Base-by-base conservation (phyloP, 1,140 invertebrate genomes). In the Rhopalosiphum padi region DNA sequence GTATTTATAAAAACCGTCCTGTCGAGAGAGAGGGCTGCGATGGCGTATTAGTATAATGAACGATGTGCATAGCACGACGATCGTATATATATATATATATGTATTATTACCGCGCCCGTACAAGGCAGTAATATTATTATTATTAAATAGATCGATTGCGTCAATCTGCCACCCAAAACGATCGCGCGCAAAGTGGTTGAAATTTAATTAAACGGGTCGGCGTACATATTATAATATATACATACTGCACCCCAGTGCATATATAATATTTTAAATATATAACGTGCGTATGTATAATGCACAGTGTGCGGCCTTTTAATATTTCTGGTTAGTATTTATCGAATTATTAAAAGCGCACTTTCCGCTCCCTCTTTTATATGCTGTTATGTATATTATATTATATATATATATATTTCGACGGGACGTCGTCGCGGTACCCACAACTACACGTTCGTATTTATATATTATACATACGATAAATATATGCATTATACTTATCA, bases 201-300 rank as follows among this genome's bases (percentile, higher is more conserved):
- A 92, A 82, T 92, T 92, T 92, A 92, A 92, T 92, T 92, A 92
- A 92, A 91, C 43, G 25, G 25, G 43, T 82, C 60, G 41, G 30
- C 43, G 30, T 77, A 77, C 41, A 91, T 41, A 41, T 4, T 41
- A 46, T n/a, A n/a, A n/a, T n/a, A n/a, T 11, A 46, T 68, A n/a
- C 30, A 46, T 37, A 5, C 90, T n/a, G 30, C 43, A 30, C 46
- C 30, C 30, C 86, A 46, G 86, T 48, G 60, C 60, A 77, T 77
- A 18, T 77, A 77, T n/a, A 77, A 77, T 77, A n/a, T 77, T 77
- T 77, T 77, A 77, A 77, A 88, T 48, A 48, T 48, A 88, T 88
- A 68, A 21, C 90, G 90, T 46, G n/a, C 68, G 30, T 8, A 43
- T 43, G 15, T 51, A 18, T 51, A 51, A 51, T 51, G 60, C 18